Base-by-base conservation (phyloP, 2,888 invertebrate species). In the Phyto melanocephala region DNA sequence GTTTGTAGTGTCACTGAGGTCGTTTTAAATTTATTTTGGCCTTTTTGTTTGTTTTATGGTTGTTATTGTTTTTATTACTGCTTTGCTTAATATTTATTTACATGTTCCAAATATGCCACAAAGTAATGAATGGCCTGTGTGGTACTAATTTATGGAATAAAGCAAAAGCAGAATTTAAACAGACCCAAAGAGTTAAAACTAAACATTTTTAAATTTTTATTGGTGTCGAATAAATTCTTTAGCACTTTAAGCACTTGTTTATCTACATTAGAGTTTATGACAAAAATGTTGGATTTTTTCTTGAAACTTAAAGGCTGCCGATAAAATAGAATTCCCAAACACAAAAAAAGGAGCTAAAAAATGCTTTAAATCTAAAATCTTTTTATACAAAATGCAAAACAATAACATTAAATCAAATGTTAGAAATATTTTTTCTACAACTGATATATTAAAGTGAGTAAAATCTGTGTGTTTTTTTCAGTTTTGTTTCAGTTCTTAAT, bases 1-100 rank as follows among this genome's bases (percentile, higher is more conserved):
- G 72, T 81, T 81, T 77, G 35, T 63, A 68, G 62, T 81, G 72
- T 81, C 81, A 74, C 72, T 62, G 40, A 62, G 62, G 60, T 62
- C 60, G 33, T 72, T 65, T 56, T 5, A 28, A 28, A 3, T 63
- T 60, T 37, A 13, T 56, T 17, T 56, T 22, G 22, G 24, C 15
- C n/a, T n/a, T 60, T 15, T 24, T 56, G 10, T 74, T 2, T 54
- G 20, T 40, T 10, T 33, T 56, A 28, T 24, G 62, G 42, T 17
- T n/a, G 17, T 58, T 47, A 11, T 42, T 33, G 28, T 60, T 28
- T 35, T 7, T 17, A 40, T 28, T 40, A 40, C 40, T 67, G 15
- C 17, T 62, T 22, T 63, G n/a, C 47, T 63, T 42, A 15, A 52
- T 56, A 76, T 70, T 75, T 80, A 80, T 76, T 71, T 52, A 65